Percentiles rank a stretch among this genome's conserved stretches.
These are phyloP conservation scores for Villa cingulata DNA, from an alignment of 2,888 invertebrate genomes.

Conservation along the genomic window DNA sequence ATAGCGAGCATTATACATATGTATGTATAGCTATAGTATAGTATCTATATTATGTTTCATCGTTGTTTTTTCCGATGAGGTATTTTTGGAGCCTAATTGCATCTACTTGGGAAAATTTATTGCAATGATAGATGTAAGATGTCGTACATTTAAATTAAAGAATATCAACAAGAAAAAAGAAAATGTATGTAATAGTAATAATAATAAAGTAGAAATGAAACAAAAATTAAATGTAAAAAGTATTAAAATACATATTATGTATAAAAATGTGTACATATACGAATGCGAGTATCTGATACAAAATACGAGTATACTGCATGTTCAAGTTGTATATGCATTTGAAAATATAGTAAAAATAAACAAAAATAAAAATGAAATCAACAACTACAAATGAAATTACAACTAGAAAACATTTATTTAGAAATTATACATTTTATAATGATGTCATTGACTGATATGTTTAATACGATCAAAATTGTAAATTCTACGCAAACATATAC, in stretches of 20 bases:
- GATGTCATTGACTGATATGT: no score
- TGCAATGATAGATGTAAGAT: conserved; percentile 13
- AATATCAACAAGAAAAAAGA: neutral
- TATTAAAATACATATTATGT: neutral
- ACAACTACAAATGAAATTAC: neutral
- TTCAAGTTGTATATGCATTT: no score
- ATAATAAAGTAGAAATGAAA: neutral
- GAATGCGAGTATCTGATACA: neutral
- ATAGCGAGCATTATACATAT: no score
- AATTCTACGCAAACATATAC: no score
- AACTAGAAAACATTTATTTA: neutral
- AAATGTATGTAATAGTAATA: no score
- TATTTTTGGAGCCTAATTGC: conserved; percentile 15
- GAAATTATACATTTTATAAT: no score
- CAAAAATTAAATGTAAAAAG: neutral
- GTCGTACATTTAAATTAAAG: conserved; percentile 1
- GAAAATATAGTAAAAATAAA: no score
- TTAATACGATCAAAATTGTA: no score
- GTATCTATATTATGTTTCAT: no score
- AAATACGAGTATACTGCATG: no score
- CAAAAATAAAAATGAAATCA: no score
- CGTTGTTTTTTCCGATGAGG: conserved; percentile 3
- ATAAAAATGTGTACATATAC: neutral
- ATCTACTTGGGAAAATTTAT: conserved; percentile 13
- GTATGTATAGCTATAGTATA: no score